Percentiles rank a stretch among this genome's conserved stretches.
Evolutionary conservation across 2,797 vertebrate species (phyloP).

Genomic region (Lates japonicus): DNA sequence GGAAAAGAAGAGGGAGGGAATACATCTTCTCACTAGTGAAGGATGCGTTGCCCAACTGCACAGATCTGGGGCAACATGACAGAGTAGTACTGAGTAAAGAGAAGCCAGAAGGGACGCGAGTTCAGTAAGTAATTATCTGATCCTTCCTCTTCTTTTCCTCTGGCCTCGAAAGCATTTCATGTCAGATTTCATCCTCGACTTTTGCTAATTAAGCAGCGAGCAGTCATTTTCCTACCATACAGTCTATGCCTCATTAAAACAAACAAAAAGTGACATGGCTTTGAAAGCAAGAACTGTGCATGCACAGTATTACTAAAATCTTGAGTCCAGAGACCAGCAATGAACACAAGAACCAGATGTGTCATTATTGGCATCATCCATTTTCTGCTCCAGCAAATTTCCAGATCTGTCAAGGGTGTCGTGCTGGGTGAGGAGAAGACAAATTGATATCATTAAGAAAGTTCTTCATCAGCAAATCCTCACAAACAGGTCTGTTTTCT

Average conservation of each 20-base stretch:
- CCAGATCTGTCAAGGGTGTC: constrained; percentile 32
- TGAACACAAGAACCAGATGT: constrained; percentile 29
- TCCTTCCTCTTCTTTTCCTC: constrained; percentile 51
- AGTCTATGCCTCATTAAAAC: constrained; percentile 27
- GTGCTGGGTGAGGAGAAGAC: constrained; percentile 40
- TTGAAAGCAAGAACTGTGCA: background rate
- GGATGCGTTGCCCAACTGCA: constrained; percentile 50
- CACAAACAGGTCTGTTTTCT: constrained; percentile 22
- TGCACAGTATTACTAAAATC: background rate
- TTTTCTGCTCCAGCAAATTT: constrained; percentile 62
- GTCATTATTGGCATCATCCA: constrained; percentile 32
- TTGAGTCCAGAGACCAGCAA: background rate
- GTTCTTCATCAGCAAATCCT: constrained; percentile 52
- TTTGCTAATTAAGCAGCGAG: constrained; percentile 39
- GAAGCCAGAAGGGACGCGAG: constrained; percentile 57
- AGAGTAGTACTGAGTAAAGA: constrained; percentile 60
- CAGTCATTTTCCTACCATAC: background rate
- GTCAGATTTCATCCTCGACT: constrained; percentile 27
- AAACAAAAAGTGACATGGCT: background rate
- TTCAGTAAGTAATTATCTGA: constrained; percentile 64
- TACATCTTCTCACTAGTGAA: constrained; percentile 43
- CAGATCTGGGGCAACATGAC: constrained; percentile 79
- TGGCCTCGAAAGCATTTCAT: constrained; percentile 40
- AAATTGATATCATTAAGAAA: constrained; percentile 61
- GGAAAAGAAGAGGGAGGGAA: constrained; percentile 15